These are phyloP conservation scores for Lophius americanus DNA, from an alignment of 2,797 vertebrate genomes.

Conservation along the genomic window DNA sequence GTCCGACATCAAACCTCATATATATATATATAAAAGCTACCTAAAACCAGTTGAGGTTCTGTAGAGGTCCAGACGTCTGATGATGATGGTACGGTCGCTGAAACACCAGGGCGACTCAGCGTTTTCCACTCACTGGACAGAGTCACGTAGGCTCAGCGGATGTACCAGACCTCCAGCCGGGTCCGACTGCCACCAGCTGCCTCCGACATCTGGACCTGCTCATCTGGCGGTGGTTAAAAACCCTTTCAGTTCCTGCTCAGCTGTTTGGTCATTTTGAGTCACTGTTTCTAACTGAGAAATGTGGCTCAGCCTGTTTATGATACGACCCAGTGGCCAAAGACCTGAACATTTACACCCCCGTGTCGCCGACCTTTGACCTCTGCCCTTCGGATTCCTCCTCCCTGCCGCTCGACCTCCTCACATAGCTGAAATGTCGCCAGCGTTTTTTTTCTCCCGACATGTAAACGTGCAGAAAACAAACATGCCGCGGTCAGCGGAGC, in stretches of 20 bases:
- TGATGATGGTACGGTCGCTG: slow-evolving; percentile 40
- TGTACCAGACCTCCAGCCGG: slow-evolving; percentile 47
- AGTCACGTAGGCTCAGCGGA: slow-evolving; percentile 14
- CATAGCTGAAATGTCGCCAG: slow-evolving; percentile 12
- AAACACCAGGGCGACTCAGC: slow-evolving; percentile 50
- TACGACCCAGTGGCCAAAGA: slow-evolving; percentile 5
- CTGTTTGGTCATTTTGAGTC: too few relatives aligned
- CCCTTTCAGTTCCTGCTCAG: too few relatives aligned
- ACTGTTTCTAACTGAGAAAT: too few relatives aligned
- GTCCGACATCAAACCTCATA: too few relatives aligned
- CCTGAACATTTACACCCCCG: slow-evolving; percentile 33
- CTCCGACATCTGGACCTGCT: slow-evolving; percentile 66
- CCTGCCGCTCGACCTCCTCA: slow-evolving; percentile 16
- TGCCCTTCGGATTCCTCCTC: slow-evolving; percentile 12
- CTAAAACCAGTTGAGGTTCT: too few relatives aligned
- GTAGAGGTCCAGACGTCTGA: slow-evolving; percentile 66
- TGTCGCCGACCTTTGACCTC: slow-evolving; percentile 48
- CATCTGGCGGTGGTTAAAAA: not conserved
- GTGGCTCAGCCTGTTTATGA: too few relatives aligned
- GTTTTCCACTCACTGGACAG: slow-evolving; percentile 74
- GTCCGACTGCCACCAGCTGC: slow-evolving; percentile 25
- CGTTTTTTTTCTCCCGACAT: not conserved
- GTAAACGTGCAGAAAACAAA: slow-evolving; percentile 9
- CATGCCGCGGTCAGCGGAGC: slow-evolving; percentile 12
- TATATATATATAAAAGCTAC: too few relatives aligned